Evolutionary conservation across 2,888 invertebrate species (phyloP).

Genomic region (Syritta pipiens): DNA sequence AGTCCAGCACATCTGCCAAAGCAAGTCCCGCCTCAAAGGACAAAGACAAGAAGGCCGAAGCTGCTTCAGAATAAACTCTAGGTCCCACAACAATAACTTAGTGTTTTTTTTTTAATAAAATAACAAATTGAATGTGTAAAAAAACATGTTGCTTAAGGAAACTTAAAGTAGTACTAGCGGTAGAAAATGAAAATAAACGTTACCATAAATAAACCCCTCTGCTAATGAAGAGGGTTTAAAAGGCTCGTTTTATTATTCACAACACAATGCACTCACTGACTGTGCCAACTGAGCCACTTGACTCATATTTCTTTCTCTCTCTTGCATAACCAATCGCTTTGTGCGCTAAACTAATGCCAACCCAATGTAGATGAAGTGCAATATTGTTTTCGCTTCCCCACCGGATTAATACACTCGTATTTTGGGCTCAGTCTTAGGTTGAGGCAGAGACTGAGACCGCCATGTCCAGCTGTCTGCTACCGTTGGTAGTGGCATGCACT

Average conservation of each 20-base stretch:
- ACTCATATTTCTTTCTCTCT: slow-evolving; percentile 24
- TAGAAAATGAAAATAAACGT: slow-evolving; percentile 24
- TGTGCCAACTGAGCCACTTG: slow-evolving; percentile 2
- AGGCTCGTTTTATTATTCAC: background rate
- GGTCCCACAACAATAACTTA: background rate
- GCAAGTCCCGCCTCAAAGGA: slow-evolving; percentile 23
- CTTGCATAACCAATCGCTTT: slow-evolving; percentile 36
- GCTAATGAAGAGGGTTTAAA: slow-evolving; percentile 6
- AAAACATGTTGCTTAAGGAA: slow-evolving; percentile 30
- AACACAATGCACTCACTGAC: background rate
- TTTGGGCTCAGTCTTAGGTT: too few species aligned
- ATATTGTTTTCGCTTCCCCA: slow-evolving; percentile 37
- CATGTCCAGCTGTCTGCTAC: too few species aligned
- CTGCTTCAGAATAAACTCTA: slow-evolving; percentile 30
- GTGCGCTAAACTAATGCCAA: slow-evolving; percentile 23
- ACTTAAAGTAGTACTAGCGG: slow-evolving; percentile 26
- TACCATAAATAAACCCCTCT: slow-evolving; percentile 30
- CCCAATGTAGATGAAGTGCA: slow-evolving; percentile 16
- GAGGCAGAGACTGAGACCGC: too few species aligned
- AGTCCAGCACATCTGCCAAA: slow-evolving; percentile 58
- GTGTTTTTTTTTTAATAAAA: slow-evolving; percentile 10
- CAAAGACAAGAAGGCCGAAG: slow-evolving; percentile 37
- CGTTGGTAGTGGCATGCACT: slow-evolving; percentile 10
- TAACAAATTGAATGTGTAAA: slow-evolving; percentile 27
- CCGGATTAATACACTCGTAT: slow-evolving; percentile 17